A percentile compares a stretch with the other conserved stretches of the same genome.
These are phyloP conservation scores for Danio aesculapii DNA, from an alignment of 2,797 vertebrate species.

Conservation along the genomic window DNA sequence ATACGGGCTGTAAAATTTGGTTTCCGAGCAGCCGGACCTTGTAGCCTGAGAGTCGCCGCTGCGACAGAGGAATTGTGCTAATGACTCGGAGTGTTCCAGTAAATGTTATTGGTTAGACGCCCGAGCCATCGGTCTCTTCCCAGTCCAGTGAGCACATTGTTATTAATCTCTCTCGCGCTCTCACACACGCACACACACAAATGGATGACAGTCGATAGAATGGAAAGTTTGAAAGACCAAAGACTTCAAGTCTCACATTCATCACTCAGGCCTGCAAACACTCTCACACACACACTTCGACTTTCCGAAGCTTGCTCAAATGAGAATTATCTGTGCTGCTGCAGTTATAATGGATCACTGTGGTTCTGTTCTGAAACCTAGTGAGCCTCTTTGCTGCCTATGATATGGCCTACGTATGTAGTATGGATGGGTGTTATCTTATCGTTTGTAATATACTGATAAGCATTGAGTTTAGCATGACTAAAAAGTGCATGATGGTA, in stretches of 20 bases:
- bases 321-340: background rate
- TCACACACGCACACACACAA: constrained; percentile 39
- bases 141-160: constrained; percentile 41
- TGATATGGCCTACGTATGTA: too few species aligned
- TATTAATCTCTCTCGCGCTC: constrained; percentile 54
- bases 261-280: constrained; percentile 35
- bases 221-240: constrained; percentile 46
- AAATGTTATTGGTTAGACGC: constrained; percentile 65
- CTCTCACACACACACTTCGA: constrained; percentile 10
- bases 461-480: too few species aligned
- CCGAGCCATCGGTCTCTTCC: constrained; percentile 57
- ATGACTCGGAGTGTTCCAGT: constrained; percentile 66
- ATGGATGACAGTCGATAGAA: constrained; percentile 51
- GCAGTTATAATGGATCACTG: constrained; percentile 17
- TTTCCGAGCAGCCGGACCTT: constrained; percentile 63
- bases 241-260: constrained; percentile 24
- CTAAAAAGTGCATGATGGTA: too few species aligned
- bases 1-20: constrained; percentile 63
- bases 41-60: constrained; percentile 63
- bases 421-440: too few species aligned
- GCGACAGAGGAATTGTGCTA: constrained; percentile 65
- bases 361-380: constrained; percentile 17
- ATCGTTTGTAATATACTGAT: too few species aligned
- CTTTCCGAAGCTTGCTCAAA: background rate
- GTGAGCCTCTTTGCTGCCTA: background rate